Conservation (phyloP, 2,888 invertebrate genomes). For the Sinohyriopsis cumingii region DNA sequence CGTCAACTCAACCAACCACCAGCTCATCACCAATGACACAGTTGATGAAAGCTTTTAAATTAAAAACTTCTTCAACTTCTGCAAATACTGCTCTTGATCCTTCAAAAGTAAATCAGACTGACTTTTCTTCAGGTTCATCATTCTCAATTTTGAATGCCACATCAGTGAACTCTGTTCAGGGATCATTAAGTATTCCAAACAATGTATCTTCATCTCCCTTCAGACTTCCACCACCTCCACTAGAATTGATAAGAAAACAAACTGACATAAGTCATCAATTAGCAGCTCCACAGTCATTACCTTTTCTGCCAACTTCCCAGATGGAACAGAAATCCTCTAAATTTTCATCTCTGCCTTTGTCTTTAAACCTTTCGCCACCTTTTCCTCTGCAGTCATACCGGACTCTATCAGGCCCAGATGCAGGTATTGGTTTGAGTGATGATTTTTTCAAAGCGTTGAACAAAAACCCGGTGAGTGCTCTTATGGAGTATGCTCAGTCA, state of each 20-base stretch:
- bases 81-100: no score
- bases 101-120: no score
- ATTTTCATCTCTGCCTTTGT: no score
- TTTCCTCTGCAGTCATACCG: constrained; percentile 5
- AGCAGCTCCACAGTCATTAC: neutral
- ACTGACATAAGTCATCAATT: neutral
- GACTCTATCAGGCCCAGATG: constrained; percentile 1
- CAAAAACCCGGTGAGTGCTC: constrained; percentile 72
- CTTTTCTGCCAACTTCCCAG: neutral
- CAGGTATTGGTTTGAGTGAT: constrained; percentile 38
- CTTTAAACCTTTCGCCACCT: neutral
- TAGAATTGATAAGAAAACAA: constrained; percentile 5
- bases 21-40: constrained; percentile 8
- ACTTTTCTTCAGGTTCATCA: no score
- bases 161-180: no score
- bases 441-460: constrained; percentile 69
- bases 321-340: no score
- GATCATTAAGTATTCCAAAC: no score
- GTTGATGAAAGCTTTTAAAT: neutral
- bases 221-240: neutral
- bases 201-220: no score
- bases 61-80: no score
- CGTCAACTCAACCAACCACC: constrained; percentile 2
- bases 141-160: no score
- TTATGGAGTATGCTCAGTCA: constrained; percentile 73